Base-by-base conservation (phyloP, 1,140 invertebrate genomes). In the Aphelinus certus region DNA sequence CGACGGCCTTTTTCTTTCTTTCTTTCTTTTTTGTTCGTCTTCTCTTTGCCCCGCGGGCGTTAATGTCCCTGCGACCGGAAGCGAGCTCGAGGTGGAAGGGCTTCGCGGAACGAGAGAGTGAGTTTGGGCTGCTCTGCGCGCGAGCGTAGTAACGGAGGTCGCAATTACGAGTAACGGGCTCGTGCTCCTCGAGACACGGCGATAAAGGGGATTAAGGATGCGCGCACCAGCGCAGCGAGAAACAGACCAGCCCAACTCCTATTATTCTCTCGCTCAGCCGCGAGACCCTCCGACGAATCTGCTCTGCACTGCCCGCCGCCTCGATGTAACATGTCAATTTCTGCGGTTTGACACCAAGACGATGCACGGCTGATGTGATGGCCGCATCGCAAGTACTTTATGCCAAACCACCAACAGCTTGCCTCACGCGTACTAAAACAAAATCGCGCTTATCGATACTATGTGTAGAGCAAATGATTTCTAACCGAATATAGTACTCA, bases 11-110 rank as follows among this genome's bases (percentile, higher is more conserved):
- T 10, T 47, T 70, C 47, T 9, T 53, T 7, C 64, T 66, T 46
- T n/a, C 61, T 73, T 73, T 67, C 48, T 73, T 60, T 53, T 9
- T 53, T 53, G 4, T 53, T 6, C 48, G 10, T 3, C n/a, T 1
- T 3, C 45, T 58, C 66, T 62, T 66, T 66, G 51, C 55, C 48
- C 10, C 67, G n/a, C n/a, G 56, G n/a, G 26, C 53, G 26, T 58
- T 71, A 77, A 77, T 70, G 75, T 80, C 68, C 63, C 73, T 70
- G 65, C 71, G 58, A 76, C 74, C 81, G 82, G 80, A 81, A 83
- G 80, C 66, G 43, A 26, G 26, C 26, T 26, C 26, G 26, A 26
- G 26, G 26, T 26, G 26, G 26, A 26, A 70, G 48, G 57, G 47
- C 65, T 76, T 72, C 67, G 69, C 51, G 70, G 75, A 77, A 80